A percentile compares a stretch with the other conserved stretches of the same genome.
These are phyloP conservation scores for Panonychus citri DNA, from an alignment of 1,140 invertebrate genomes.

Conservation along the genomic window DNA sequence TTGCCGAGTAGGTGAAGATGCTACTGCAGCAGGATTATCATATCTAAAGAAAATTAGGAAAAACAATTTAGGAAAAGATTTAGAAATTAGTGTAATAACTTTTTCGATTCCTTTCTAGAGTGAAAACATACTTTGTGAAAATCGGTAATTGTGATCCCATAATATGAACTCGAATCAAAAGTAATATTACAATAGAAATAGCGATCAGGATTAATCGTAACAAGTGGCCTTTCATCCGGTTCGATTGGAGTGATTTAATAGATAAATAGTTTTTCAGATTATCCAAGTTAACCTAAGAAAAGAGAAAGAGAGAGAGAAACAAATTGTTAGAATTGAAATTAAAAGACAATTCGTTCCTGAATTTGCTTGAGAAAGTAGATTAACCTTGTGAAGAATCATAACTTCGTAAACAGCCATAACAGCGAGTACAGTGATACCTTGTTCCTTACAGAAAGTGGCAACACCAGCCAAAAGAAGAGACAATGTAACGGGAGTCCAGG, in stretches of 20 bases:
- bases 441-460: constrained; percentile 41
- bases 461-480: background rate
- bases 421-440: constrained; percentile 63
- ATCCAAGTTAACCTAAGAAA: constrained; percentile 15
- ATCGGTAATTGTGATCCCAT: constrained; percentile 89
- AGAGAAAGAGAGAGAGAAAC: constrained; percentile 39
- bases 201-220: constrained; percentile 49
- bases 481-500: too few relatives aligned
- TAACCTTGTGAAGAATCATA: constrained; percentile 20
- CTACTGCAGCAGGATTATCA: constrained; percentile 24
- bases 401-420: constrained; percentile 58
- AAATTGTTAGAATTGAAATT: constrained; percentile 62
- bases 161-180: constrained; percentile 64
- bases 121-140: constrained; percentile 54
- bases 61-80: too few relatives aligned
- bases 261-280: constrained; percentile 1
- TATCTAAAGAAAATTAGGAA: constrained; percentile 9
- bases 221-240: constrained; percentile 46
- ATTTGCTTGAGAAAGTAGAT: constrained; percentile 29
- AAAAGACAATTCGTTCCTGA: constrained; percentile 83
- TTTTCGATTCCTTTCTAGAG: too few relatives aligned
- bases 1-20: constrained; percentile 18
- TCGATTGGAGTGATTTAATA: constrained; percentile 32
- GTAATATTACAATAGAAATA: constrained; percentile 48
- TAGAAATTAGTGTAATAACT: too few relatives aligned